A percentile compares a stretch with the other conserved stretches of the same genome.
Evolutionary conservation across 2,888 invertebrate species (phyloP).

Genomic region (Stictocephala bisonia): DNA sequence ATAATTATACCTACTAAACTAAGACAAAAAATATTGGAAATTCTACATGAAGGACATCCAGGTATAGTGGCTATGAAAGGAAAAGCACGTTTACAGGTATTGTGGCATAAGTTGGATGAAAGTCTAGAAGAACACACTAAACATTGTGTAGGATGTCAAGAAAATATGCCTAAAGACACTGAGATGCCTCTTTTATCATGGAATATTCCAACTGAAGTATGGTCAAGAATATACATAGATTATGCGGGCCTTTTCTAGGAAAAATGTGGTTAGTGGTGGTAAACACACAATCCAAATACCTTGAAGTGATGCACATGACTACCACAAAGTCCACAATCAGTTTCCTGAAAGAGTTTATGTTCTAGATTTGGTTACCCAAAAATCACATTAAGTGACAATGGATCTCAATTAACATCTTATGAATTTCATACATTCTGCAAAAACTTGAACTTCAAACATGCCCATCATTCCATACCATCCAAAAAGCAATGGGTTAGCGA

Average conservation of each 20-base stretch:
- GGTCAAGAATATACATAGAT: constrained; percentile 47
- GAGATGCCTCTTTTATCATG: constrained; percentile 22
- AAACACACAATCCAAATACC: no score
- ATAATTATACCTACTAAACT: constrained; percentile 34
- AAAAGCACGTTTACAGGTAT: constrained; percentile 53
- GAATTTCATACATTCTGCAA: no score
- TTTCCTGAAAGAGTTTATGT: no score
- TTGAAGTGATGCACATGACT: no score
- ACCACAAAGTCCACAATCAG: no score
- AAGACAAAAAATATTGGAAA: constrained; percentile 15
- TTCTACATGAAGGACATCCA: constrained; percentile 50
- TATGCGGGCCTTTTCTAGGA: constrained; percentile 25
- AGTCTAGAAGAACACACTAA: constrained; percentile 50
- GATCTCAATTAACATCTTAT: no score
- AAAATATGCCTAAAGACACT: constrained; percentile 10
- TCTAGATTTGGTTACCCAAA: no score
- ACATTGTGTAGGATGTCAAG: constrained; percentile 27
- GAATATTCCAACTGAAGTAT: background rate
- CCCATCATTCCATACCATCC: no score
- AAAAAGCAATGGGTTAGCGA: no score
- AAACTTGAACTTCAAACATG: no score
- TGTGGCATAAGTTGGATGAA: constrained; percentile 53
- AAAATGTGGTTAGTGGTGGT: no score
- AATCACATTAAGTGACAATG: no score
- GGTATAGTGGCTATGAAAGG: constrained; percentile 55